Evolutionary conservation across 2,888 invertebrate species (phyloP).

Genomic region (Tetrapedia diversipes): DNA sequence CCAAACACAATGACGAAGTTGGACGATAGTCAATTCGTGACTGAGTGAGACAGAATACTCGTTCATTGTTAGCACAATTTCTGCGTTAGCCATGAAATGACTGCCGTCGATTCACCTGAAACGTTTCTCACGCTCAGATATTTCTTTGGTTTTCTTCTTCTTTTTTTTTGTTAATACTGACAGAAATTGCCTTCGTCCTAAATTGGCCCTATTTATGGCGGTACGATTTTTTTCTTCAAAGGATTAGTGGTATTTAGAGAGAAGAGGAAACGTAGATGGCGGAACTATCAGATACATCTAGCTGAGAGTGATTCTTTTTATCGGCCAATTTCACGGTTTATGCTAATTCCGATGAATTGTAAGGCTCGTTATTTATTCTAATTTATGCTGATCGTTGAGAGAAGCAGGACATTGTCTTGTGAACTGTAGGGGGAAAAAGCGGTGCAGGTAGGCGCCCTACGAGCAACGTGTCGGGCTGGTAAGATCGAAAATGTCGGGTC

Average conservation of each 20-base stretch:
- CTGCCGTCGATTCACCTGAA: too few relatives aligned
- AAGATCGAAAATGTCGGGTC: slow-evolving; percentile 53
- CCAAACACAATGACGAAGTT: too few relatives aligned
- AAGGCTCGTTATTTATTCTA: slow-evolving; percentile 73
- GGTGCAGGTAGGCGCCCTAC: slow-evolving; percentile 57
- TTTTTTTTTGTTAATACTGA: neutral
- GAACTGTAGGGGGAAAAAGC: slow-evolving; percentile 54
- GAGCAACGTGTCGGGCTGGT: slow-evolving; percentile 47
- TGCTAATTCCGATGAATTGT: slow-evolving; percentile 65
- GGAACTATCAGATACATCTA: slow-evolving; percentile 21
- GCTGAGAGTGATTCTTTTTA: slow-evolving; percentile 45
- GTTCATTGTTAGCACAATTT: too few relatives aligned
- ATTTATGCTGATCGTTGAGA: slow-evolving; percentile 73
- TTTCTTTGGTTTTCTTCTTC: neutral
- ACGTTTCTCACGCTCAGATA: too few relatives aligned
- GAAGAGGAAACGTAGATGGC: neutral
- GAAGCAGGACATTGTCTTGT: slow-evolving; percentile 64
- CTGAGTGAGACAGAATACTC: too few relatives aligned
- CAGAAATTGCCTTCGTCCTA: neutral
- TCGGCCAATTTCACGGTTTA: slow-evolving; percentile 61
- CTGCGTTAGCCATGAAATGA: too few relatives aligned
- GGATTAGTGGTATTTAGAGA: slow-evolving; percentile 28
- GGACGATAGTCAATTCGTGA: too few relatives aligned
- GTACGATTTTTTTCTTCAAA: too few relatives aligned
- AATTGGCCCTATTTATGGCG: neutral